phyloP scores from a whole-genome alignment of 2,888 invertebrate genomes.

The Drosophila pegasa region DNA sequence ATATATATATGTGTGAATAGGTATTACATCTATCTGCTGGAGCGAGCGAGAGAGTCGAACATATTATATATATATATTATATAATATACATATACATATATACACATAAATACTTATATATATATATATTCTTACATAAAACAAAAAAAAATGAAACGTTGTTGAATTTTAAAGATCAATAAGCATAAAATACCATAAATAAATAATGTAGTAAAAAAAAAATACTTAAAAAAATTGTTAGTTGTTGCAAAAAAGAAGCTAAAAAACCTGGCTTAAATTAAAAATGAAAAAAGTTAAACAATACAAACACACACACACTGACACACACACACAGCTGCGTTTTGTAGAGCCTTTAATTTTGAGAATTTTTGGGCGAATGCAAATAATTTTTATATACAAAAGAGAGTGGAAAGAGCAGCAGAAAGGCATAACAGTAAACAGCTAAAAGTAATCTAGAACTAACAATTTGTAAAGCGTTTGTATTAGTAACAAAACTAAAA shows the following conservation, averaged over 20 bases:
- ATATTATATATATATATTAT: slow-evolving; percentile 64
- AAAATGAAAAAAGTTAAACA: slow-evolving; percentile 59
- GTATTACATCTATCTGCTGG: slow-evolving; percentile 13
- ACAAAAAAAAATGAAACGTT: slow-evolving; percentile 69
- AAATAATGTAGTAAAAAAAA: slow-evolving; percentile 54
- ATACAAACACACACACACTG: slow-evolving; percentile 29
- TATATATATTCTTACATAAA: slow-evolving; percentile 63
- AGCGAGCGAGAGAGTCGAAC: slow-evolving; percentile 41
- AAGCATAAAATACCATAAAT: slow-evolving; percentile 37
- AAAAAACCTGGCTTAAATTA: slow-evolving; percentile 51
- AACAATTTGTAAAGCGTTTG: slow-evolving; percentile 67
- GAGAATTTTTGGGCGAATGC: slow-evolving; percentile 76
- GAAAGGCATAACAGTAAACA: slow-evolving; percentile 34
- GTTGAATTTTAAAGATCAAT: slow-evolving; percentile 78
- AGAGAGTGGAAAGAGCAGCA: not conserved
- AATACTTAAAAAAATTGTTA: slow-evolving; percentile 61
- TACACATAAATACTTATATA: slow-evolving; percentile 49
- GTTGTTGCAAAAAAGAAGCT: slow-evolving; percentile 73
- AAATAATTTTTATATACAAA: slow-evolving; percentile 70
- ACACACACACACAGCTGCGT: slow-evolving; percentile 57
- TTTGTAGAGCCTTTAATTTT: slow-evolving; percentile 83
- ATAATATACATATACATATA: slow-evolving; percentile 59
- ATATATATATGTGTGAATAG: not conserved
- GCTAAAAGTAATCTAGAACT: slow-evolving; percentile 66
- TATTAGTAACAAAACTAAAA: slow-evolving; percentile 54